These are phyloP conservation scores for Agrotis exclamationis DNA, from an alignment of 2,888 invertebrate genomes.

Conservation along the genomic window DNA sequence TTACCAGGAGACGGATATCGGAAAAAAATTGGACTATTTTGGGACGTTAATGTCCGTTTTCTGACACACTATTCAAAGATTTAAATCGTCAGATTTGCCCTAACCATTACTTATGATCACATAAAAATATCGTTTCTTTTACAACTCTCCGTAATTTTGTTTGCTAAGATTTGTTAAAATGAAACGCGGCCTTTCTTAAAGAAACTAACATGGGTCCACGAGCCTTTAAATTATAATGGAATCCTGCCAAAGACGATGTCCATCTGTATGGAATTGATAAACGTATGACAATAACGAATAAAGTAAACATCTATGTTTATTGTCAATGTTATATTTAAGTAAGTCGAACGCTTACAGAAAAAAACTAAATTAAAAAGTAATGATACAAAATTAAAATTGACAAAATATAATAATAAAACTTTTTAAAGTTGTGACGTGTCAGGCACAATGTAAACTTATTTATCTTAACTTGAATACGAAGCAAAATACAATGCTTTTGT, in stretches of 20 bases:
- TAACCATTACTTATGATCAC: too few relatives aligned
- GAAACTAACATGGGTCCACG: slow-evolving; percentile 36
- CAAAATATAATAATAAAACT: background rate
- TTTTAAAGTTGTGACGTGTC: slow-evolving; percentile 23
- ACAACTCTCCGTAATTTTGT: background rate
- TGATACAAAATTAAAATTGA: slow-evolving; percentile 17
- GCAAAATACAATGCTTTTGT: slow-evolving; percentile 25
- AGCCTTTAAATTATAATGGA: slow-evolving; percentile 58
- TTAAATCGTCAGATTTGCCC: background rate
- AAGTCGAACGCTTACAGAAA: slow-evolving; percentile 30
- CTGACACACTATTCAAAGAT: background rate
- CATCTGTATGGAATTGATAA: slow-evolving; percentile 68
- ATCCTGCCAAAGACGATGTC: slow-evolving; percentile 73
- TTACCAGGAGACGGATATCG: background rate
- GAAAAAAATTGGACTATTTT: background rate
- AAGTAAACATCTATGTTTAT: slow-evolving; percentile 58
- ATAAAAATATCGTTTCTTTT: background rate
- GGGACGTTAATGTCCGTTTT: background rate
- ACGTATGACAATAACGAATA: slow-evolving; percentile 74
- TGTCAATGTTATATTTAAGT: slow-evolving; percentile 57
- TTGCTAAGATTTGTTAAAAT: too few relatives aligned
- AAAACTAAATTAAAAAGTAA: slow-evolving; percentile 27
- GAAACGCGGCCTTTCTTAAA: background rate
- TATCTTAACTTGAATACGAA: slow-evolving; percentile 15
- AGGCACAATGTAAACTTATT: background rate